Percentiles rank a stretch among this genome's conserved stretches.
These are phyloP conservation scores for Acronicta leporina DNA, from an alignment of 2,888 invertebrate species.

Conservation along the genomic window DNA sequence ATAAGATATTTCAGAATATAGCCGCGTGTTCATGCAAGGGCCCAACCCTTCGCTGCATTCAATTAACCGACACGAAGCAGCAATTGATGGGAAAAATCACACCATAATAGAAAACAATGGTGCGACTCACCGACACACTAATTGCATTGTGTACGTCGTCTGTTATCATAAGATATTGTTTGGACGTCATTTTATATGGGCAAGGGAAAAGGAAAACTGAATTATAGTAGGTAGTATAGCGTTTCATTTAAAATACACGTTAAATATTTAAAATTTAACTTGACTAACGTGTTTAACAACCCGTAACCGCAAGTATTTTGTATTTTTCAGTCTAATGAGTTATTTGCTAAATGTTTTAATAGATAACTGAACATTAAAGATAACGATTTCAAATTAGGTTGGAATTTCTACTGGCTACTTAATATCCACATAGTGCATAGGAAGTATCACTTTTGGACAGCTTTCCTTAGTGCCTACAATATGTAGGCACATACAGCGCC, in stretches of 20 bases:
- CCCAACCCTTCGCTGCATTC: conserved; percentile 68
- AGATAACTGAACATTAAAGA: too few species aligned
- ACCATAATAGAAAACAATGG: conserved; percentile 61
- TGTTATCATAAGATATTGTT: conserved; percentile 31
- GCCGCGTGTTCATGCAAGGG: conserved; percentile 53
- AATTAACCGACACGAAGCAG: conserved; percentile 66
- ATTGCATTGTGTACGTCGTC: conserved; percentile 47
- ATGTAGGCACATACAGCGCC: too few species aligned
- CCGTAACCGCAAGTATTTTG: too few species aligned
- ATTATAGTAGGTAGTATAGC: background rate
- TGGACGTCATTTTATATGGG: conserved; percentile 4
- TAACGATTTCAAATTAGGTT: background rate
- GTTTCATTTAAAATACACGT: too few species aligned
- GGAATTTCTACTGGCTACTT: too few species aligned
- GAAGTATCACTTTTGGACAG: too few species aligned
- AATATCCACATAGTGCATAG: too few species aligned
- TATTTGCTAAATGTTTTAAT: too few species aligned
- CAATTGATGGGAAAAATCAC: conserved; percentile 69
- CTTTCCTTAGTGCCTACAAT: too few species aligned
- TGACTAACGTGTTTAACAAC: too few species aligned
- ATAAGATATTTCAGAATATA: conserved; percentile 51
- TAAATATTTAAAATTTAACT: too few species aligned
- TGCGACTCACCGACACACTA: conserved; percentile 52
- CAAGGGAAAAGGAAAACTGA: background rate
- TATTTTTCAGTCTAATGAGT: too few species aligned